Conservation (phyloP, 2,888 invertebrate species). For the Cordilura impudica region DNA sequence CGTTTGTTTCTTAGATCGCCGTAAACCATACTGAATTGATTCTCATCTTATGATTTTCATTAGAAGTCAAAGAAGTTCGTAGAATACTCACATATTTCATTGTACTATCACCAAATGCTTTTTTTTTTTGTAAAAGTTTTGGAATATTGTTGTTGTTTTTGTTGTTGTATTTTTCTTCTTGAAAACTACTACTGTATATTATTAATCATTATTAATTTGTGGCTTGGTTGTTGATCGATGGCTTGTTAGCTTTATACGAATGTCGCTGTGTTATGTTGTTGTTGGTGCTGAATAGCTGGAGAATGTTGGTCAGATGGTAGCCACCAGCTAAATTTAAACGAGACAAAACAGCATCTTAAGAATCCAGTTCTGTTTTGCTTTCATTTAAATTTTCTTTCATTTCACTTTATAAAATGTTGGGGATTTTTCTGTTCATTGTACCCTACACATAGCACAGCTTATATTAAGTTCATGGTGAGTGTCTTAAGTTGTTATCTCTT, state of each 20-base stretch:
- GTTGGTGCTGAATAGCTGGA: constrained; percentile 1
- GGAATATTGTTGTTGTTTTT: constrained; percentile 16
- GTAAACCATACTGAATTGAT: constrained; percentile 77
- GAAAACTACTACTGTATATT: constrained; percentile 19
- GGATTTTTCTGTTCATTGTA: not conserved
- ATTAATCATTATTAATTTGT: constrained; percentile 39
- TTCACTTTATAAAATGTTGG: constrained; percentile 51
- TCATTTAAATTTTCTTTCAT: constrained; percentile 56
- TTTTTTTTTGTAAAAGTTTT: constrained; percentile 42
- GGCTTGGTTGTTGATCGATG: constrained; percentile 42
- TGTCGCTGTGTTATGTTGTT: constrained; percentile 9
- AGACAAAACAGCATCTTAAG: constrained; percentile 14
- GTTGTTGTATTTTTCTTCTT: constrained; percentile 20
- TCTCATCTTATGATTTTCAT: constrained; percentile 75
- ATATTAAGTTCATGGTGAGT: too few relatives aligned
- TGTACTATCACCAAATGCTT: constrained; percentile 43
- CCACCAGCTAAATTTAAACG: constrained; percentile 21
- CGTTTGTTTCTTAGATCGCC: constrained; percentile 77
- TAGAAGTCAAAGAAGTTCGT: constrained; percentile 72
- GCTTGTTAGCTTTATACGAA: constrained; percentile 16
- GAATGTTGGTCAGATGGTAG: constrained; percentile 48
- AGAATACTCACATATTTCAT: constrained; percentile 34
- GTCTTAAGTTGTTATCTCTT: too few relatives aligned
- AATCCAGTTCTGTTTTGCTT: constrained; percentile 57
- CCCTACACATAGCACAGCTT: not conserved